Conservation (phyloP, 2,888 invertebrate genomes). For the Synergus japonicus region DNA sequence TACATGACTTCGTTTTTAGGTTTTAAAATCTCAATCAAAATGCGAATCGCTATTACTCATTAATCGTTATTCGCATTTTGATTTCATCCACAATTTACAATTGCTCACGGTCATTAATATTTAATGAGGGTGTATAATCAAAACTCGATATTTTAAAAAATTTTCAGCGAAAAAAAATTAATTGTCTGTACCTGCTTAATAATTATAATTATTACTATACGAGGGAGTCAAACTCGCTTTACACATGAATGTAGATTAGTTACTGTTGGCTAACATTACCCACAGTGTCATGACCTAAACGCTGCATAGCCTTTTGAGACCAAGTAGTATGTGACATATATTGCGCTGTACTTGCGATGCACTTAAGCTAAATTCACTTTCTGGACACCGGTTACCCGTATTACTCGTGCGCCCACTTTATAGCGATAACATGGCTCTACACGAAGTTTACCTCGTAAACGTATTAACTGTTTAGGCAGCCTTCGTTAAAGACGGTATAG, state of each 20-base stretch:
- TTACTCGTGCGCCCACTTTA: conserved; percentile 35
- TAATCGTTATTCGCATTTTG: too few species aligned
- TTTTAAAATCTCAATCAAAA: not conserved
- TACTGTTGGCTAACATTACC: conserved; percentile 44
- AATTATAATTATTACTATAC: not conserved
- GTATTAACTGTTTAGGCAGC: conserved; percentile 24
- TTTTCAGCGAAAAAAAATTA: too few species aligned
- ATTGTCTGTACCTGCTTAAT: too few species aligned
- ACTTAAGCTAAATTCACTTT: conserved; percentile 42
- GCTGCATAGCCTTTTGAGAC: conserved; percentile 56
- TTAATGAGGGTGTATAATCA: too few species aligned
- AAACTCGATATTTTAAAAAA: too few species aligned
- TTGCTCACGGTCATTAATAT: too few species aligned
- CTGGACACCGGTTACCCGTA: conserved; percentile 36
- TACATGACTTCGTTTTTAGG: not conserved
- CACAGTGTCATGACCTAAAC: conserved; percentile 59
- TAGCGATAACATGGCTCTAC: conserved; percentile 19
- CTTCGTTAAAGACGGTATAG: conserved; percentile 18
- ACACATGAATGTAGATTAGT: not conserved
- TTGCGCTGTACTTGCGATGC: conserved; percentile 26
- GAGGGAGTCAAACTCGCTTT: not conserved
- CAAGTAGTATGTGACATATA: conserved; percentile 46
- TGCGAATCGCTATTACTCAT: not conserved
- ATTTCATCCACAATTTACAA: too few species aligned
- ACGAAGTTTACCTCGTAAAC: conserved; percentile 38